A percentile compares a stretch with the other conserved stretches of the same genome.
Evolutionary conservation across 2,888 invertebrate species (phyloP).

Genomic region (Mimachlamys varia): DNA sequence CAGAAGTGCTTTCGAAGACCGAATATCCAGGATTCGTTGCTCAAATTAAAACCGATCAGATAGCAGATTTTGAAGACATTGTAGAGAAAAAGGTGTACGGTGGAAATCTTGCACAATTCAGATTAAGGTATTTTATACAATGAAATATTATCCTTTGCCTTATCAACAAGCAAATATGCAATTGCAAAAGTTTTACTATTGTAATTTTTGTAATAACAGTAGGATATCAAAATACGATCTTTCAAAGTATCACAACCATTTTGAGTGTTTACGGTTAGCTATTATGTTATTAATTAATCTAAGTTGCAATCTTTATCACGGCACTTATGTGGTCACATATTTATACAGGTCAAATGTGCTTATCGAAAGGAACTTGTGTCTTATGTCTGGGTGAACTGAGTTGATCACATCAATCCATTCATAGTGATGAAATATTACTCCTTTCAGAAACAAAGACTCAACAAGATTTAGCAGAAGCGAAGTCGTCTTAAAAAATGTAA

Average conservation of each 20-base stretch:
- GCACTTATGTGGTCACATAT: not conserved
- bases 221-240: too few species aligned
- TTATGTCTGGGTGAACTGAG: too few species aligned
- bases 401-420: too few species aligned
- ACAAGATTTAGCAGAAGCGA: slow-evolving; percentile 1
- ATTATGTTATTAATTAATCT: too few species aligned
- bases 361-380: too few species aligned
- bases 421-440: not conserved
- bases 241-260: too few species aligned
- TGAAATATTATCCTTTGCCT: not conserved
- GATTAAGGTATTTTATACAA: not conserved
- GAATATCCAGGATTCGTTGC: not conserved
- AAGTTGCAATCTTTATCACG: too few species aligned
- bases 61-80: not conserved
- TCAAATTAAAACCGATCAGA: not conserved
- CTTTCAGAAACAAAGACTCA: not conserved
- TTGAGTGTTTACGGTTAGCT: too few species aligned
- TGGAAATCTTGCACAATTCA: not conserved
- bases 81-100: not conserved
- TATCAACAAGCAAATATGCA: too few species aligned
- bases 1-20: not conserved
- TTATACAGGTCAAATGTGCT: not conserved
- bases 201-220: too few species aligned
- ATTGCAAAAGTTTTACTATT: too few species aligned
- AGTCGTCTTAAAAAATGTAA: not conserved